Conservation (phyloP, 2,113 vertebrate genomes). For the Oostethus manadensis region DNA sequence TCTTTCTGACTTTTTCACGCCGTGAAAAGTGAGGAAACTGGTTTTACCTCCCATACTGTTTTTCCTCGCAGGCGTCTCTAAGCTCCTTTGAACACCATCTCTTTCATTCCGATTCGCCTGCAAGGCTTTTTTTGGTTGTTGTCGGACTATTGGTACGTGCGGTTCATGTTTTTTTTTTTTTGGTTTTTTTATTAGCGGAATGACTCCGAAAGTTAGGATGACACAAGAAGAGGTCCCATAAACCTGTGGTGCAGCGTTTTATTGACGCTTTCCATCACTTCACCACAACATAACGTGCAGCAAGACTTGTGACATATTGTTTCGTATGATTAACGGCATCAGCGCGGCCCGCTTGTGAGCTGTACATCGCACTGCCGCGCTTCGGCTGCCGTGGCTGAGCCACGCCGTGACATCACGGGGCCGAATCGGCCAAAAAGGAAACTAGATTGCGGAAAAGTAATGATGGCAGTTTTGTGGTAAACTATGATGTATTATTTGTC, state of each 20-base stretch:
- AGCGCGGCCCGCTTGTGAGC: neutral
- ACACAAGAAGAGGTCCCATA: constrained; percentile 3
- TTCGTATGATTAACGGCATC: neutral
- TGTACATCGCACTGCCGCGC: neutral
- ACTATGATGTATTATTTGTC: too few species aligned
- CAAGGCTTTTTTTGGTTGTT: neutral
- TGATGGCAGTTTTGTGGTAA: too few species aligned
- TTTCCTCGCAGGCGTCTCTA: too few species aligned
- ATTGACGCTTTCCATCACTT: neutral
- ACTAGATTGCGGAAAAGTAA: too few species aligned
- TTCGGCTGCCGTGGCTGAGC: neutral
- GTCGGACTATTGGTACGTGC: neutral
- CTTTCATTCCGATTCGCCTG: neutral
- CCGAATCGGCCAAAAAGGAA: neutral
- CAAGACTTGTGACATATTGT: neutral
- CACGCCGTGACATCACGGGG: neutral
- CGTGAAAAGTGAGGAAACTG: too few species aligned
- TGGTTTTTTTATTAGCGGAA: constrained; percentile 5
- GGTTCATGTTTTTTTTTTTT: too few species aligned
- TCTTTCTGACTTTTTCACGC: too few species aligned
- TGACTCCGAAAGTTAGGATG: neutral
- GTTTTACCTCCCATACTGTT: too few species aligned
- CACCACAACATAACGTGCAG: neutral
- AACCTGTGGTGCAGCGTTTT: neutral
- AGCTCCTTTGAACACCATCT: neutral